Evolutionary conservation across 2,797 vertebrate genomes (phyloP), one percentile per base, ranked within the genome.

Genomic region (Champsocephalus esox): DNA sequence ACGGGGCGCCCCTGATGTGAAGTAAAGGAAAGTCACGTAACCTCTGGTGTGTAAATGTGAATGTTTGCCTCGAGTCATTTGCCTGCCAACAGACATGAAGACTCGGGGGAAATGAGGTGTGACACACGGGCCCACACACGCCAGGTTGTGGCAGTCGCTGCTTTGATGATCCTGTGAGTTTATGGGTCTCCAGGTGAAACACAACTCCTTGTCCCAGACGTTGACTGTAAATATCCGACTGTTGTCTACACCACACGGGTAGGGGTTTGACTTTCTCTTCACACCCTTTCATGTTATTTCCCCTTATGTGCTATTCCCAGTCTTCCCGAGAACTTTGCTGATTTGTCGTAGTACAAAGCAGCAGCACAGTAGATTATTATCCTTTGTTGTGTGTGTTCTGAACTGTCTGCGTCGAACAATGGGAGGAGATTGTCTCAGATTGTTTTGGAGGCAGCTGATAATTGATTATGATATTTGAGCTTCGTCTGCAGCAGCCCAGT

Each of bases 41-140:
- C 81, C 83, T 86, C 83, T 82, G 80, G 84, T 85, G 87, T 83
- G 85, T 85, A 84, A 80, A 92, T 82, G 86, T 73, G 83, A 88
- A 82, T 82, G 88, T 87, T 89, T 88, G 77, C 84, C 90, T 85
- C 84, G 46, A 92, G 88, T 93, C 88, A 90, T 93, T 93, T 94
- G 88, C 87, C 88, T 91, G 87, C 84, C 92, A 90, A 85, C 79
- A 85, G 88, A 89, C 89, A 84, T 77, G 73, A 88, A 80, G 83
- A 79, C 90, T 82, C 78, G 21, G 83, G 90, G 89, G 90, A 93
- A 94, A 92, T 92, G 90, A 93, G 89, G 88, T 88, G 87, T 91
- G 88, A 90, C 92, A 83, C 88, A 79, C 80, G 73, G 84, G 88
- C 87, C 87, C 87, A 81, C 86, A 89, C 87, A 89, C 45, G 79